Base-by-base conservation (phyloP, 2,888 invertebrate genomes). In the Osmoderma eremita region DNA sequence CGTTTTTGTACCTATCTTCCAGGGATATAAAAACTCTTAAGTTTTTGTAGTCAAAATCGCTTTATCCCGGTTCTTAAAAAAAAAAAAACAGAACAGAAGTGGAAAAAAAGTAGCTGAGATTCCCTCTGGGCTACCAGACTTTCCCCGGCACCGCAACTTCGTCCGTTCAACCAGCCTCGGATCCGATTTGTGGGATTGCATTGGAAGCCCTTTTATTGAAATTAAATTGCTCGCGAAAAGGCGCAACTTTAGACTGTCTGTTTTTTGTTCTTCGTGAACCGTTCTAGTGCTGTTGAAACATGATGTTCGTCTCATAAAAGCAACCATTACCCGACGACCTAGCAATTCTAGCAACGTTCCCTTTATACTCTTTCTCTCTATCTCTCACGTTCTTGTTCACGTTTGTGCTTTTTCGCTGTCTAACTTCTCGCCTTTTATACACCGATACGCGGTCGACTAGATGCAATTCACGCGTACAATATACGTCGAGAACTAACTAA, bases 151-250 rank as follows among this genome's bases (percentile, higher is more conserved):
- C n/a, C n/a, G n/a, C n/a, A n/a, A n/a, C n/a, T n/a, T n/a, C n/a
- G n/a, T n/a, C n/a, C n/a, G n/a, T n/a, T n/a, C n/a, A n/a, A 42
- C 18, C 13, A n/a, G 10, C 22, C 41, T 20, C 18, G 50, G 49
- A 63, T 65, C 38, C 42, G 38, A 24, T 56, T 36, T 20, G 41
- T 36, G 24, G 30, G 48, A 22, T 41, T 56, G 30, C 41, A 45
- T 10, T 1, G 30, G 10, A 30, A 15, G 53, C 6, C 56, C 50
- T 48, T 65, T 56, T 56, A 65, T 65, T 65, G 65, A 65, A 65
- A 65, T 65, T 65, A 65, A 65, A 65, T 65, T 56, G 65, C 24
- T 45, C 39, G 65, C 20, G 56, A 45, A 65, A 56, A 8, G 22
- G 22, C 56, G 42, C 13, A 41, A 24, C 41, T 41, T 42, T 18